Percentiles rank a stretch among this genome's conserved stretches.
phyloP scores from a whole-genome alignment of 2,113 vertebrate genomes.

The Narcine bancroftii region DNA sequence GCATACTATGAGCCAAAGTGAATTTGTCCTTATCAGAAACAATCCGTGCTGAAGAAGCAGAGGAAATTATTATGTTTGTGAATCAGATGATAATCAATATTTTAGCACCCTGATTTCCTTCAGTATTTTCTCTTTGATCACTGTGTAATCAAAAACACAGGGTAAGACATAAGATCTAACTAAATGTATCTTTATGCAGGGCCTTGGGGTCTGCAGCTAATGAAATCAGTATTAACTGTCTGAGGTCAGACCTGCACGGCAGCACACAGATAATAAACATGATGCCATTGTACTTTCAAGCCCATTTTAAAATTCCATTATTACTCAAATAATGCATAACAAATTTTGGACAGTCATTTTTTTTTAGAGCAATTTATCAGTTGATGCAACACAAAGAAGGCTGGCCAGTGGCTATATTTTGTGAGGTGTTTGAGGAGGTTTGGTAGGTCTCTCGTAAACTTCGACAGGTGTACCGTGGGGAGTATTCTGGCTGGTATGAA shows the following conservation, averaged over 20 bases:
- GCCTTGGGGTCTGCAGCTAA: constrained; percentile 46
- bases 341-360: not conserved
- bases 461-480: no score
- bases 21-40: constrained; percentile 51
- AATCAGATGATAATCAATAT: constrained; percentile 71
- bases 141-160: constrained; percentile 62
- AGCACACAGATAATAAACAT: constrained; percentile 22
- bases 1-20: constrained; percentile 57
- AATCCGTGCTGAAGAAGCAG: constrained; percentile 73
- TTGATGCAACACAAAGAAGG: no score
- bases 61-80: constrained; percentile 63
- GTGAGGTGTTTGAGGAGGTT: no score
- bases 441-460: no score
- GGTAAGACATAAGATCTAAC: constrained; percentile 59
- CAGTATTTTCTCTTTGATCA: constrained; percentile 68
- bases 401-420: no score
- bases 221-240: constrained; percentile 41
- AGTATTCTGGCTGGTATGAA: no score
- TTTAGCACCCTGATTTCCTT: constrained; percentile 61
- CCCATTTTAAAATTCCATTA: not conserved
- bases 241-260: constrained; percentile 16
- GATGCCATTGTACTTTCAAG: not conserved
- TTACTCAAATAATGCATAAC: not conserved
- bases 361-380: not conserved
- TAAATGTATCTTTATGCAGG: constrained; percentile 50